Percentiles rank a stretch among this genome's conserved stretches.
Evolutionary conservation across 30 jellyfish, hydroid and myxozoan species (phyloP).

Genomic region (Aurelia sp.): DNA sequence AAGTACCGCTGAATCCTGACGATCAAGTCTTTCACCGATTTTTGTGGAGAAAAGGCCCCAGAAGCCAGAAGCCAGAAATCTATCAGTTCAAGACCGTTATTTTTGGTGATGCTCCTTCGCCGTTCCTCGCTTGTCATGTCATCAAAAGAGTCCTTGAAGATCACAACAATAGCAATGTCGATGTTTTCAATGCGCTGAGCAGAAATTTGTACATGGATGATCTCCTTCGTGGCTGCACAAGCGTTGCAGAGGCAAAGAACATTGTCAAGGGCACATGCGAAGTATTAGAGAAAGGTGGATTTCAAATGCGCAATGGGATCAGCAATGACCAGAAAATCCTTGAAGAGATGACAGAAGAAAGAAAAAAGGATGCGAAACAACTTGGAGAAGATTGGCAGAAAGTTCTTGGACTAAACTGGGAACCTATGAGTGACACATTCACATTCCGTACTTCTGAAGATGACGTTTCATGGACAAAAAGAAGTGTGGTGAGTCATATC

Average conservation of each 20-base stretch:
- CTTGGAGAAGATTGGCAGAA: conserved; percentile 54
- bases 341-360: conserved; percentile 48
- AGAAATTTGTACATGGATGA: conserved; percentile 49
- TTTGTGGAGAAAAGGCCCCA: conserved; percentile 45
- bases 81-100: conserved; percentile 50
- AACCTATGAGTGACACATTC: conserved; percentile 30
- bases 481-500: conserved; percentile 30
- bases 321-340: conserved; percentile 32
- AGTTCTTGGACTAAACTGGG: not conserved
- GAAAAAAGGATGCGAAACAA: conserved; percentile 33
- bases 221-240: conserved; percentile 47
- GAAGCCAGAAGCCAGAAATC: conserved; percentile 39
- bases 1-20: no score
- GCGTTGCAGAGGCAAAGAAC: conserved; percentile 43
- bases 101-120: conserved; percentile 48
- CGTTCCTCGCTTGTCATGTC: conserved; percentile 37
- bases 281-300: conserved; percentile 43
- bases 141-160: conserved; percentile 44
- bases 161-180: conserved; percentile 21
- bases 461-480: conserved; percentile 46
- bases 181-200: conserved; percentile 35
- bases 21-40: conserved; percentile 39
- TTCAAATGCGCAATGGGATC: conserved; percentile 48
- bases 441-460: conserved; percentile 40
- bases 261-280: conserved; percentile 50